A percentile compares a stretch with the other conserved stretches of the same genome.
Conservation (phyloP, 2,888 invertebrate genomes). For the Drosophila formosana region DNA sequence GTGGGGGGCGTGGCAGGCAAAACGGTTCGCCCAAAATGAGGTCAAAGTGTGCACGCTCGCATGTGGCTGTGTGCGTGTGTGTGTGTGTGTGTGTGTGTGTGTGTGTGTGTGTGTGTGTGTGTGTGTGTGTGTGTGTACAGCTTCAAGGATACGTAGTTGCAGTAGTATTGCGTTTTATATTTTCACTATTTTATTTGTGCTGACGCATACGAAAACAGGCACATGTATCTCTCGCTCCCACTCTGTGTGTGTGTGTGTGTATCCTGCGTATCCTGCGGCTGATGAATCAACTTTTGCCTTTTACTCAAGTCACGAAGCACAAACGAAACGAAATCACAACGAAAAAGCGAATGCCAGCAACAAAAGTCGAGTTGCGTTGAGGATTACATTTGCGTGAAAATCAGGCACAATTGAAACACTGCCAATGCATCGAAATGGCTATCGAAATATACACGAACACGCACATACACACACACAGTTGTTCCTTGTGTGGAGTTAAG, state of each 20-base stretch:
- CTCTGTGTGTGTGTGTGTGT: slow-evolving; percentile 20
- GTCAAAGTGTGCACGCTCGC: slow-evolving; percentile 68
- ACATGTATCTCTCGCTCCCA: slow-evolving; percentile 7
- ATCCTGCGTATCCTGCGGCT: slow-evolving; percentile 70
- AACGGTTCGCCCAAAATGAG: slow-evolving; percentile 62
- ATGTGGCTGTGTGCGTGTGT: too few relatives aligned
- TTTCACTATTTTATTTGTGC: slow-evolving; percentile 76
- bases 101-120: slow-evolving; percentile 36
- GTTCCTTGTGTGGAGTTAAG: slow-evolving; percentile 15
- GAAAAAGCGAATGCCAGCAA: slow-evolving; percentile 33
- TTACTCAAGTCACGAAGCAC: slow-evolving; percentile 79
- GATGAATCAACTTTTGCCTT: slow-evolving; percentile 80
- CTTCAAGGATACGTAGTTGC: slow-evolving; percentile 64
- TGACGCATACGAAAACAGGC: slow-evolving; percentile 66
- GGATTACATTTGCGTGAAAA: slow-evolving; percentile 77
- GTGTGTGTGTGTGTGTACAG: slow-evolving; percentile 28
- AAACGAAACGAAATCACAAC: slow-evolving; percentile 62
- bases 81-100: too few relatives aligned
- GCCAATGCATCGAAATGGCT: slow-evolving; percentile 28
- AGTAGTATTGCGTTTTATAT: slow-evolving; percentile 60
- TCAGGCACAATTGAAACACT: slow-evolving; percentile 70
- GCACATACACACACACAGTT: neutral
- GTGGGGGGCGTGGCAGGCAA: neutral
- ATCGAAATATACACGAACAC: slow-evolving; percentile 12
- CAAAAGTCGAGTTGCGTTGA: slow-evolving; percentile 36